Percentiles rank a stretch among this genome's conserved stretches.
phyloP scores from a whole-genome alignment of 2,888 invertebrate genomes.

The Encarsia formosa region DNA sequence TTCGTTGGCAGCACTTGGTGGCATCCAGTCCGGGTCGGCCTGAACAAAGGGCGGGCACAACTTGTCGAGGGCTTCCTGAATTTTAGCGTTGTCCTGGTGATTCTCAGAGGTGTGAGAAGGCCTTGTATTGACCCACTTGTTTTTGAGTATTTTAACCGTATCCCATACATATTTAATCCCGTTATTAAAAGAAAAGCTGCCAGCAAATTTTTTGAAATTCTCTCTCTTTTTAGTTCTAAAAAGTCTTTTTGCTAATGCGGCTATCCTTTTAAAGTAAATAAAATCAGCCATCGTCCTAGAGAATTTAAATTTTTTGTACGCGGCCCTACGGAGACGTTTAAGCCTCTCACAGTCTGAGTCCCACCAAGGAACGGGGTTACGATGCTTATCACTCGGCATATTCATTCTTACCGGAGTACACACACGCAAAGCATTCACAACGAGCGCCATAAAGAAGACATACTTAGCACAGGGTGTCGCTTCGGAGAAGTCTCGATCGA shows the following conservation, averaged over 20 bases:
- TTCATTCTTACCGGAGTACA: background rate
- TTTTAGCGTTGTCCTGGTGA: background rate
- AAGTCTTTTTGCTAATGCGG: too few relatives aligned
- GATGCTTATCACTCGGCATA: background rate
- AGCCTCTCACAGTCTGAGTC: constrained; percentile 20
- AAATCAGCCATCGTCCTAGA: too few relatives aligned
- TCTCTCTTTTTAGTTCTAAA: constrained; percentile 19
- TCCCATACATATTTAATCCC: constrained; percentile 11
- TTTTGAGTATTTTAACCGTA: constrained; percentile 7
- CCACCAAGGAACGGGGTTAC: constrained; percentile 25
- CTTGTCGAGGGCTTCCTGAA: background rate
- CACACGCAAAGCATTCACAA: too few relatives aligned
- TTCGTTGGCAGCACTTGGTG: background rate
- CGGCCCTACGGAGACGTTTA: too few relatives aligned
- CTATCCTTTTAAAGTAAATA: too few relatives aligned
- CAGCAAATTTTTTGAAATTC: constrained; percentile 5
- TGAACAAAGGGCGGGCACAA: background rate
- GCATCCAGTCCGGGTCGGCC: background rate
- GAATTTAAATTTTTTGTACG: too few relatives aligned
- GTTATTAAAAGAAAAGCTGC: constrained; percentile 1
- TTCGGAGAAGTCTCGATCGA: too few relatives aligned
- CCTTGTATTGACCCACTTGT: constrained; percentile 5
- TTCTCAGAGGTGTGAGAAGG: background rate
- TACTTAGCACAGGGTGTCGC: too few relatives aligned
- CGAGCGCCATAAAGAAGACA: too few relatives aligned